Conservation (phyloP, 2,888 invertebrate genomes). For the Diaprepes abbreviatus region DNA sequence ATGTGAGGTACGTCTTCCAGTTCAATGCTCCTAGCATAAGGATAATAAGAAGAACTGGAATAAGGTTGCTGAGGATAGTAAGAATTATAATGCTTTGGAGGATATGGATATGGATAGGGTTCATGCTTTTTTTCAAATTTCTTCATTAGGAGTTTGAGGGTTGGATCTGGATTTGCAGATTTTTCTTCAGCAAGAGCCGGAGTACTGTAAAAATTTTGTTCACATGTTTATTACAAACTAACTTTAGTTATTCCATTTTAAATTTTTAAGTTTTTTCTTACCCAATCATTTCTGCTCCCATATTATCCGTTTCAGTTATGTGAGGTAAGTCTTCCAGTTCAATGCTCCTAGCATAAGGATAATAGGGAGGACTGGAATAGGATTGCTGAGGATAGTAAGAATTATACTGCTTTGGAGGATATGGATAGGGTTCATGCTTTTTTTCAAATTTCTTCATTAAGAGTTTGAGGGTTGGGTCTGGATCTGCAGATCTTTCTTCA, state of each 20-base stretch:
- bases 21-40: not conserved
- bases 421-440: not conserved
- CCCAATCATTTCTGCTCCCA: not conserved
- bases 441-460: not conserved
- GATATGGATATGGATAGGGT: not conserved
- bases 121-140: not conserved
- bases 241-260: too few relatives aligned
- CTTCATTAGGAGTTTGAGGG: not conserved
- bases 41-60: not conserved
- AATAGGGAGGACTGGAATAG: not conserved
- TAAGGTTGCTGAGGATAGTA: not conserved
- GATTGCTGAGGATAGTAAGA: not conserved
- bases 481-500: slow-evolving; percentile 11
- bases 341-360: not conserved
- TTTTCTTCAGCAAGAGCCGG: not conserved
- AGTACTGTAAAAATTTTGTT: too few relatives aligned
- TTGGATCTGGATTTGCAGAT: not conserved
- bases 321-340: not conserved
- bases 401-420: not conserved
- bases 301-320: not conserved
- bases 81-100: not conserved
- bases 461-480: not conserved
- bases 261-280: not conserved
- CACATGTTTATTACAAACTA: too few relatives aligned
- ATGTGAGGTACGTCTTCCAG: not conserved